phyloP scores from a whole-genome alignment of 2,888 invertebrate genomes.

The Ctenicera cuprea region DNA sequence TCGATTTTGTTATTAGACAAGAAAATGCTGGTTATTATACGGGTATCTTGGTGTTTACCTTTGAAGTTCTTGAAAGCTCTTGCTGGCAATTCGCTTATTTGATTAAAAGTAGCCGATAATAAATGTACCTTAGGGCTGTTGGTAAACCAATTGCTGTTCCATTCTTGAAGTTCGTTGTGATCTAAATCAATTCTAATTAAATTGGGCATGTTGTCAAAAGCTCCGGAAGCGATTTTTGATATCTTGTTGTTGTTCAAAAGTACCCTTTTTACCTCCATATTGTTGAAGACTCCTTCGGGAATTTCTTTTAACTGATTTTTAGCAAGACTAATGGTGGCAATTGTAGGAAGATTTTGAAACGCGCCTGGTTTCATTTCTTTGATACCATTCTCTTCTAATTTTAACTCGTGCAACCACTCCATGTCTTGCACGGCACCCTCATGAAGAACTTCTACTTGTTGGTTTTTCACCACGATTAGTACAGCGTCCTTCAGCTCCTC shows the following conservation, averaged over 20 bases:
- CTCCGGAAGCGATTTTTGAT: constrained; percentile 52
- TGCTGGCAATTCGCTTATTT: constrained; percentile 60
- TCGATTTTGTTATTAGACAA: constrained; percentile 33
- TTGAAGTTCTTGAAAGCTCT: constrained; percentile 47
- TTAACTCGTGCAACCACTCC: constrained; percentile 46
- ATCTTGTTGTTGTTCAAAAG: constrained; percentile 37
- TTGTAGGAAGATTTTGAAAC: constrained; percentile 45
- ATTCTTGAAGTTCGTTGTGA: constrained; percentile 63
- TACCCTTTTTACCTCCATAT: constrained; percentile 30
- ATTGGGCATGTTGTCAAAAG: constrained; percentile 62
- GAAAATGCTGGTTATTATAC: constrained; percentile 25
- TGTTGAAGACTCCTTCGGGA: constrained; percentile 47
- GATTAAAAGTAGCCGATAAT: constrained; percentile 64
- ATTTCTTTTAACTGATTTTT: constrained; percentile 40
- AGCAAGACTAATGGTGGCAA: constrained; percentile 30
- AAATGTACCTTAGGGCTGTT: constrained; percentile 64
- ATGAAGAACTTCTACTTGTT: constrained; percentile 31
- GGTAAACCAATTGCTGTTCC: constrained; percentile 67
- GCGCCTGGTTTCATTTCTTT: constrained; percentile 49
- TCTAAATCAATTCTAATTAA: constrained; percentile 65
- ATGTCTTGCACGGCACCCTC: constrained; percentile 58
- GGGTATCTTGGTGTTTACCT: background rate
- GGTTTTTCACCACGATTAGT: constrained; percentile 33
- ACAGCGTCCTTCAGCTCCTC: constrained; percentile 40
- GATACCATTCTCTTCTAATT: constrained; percentile 42